phyloP scores from a whole-genome alignment of 2,797 vertebrate genomes.

The Hafferia zeledoni region DNA sequence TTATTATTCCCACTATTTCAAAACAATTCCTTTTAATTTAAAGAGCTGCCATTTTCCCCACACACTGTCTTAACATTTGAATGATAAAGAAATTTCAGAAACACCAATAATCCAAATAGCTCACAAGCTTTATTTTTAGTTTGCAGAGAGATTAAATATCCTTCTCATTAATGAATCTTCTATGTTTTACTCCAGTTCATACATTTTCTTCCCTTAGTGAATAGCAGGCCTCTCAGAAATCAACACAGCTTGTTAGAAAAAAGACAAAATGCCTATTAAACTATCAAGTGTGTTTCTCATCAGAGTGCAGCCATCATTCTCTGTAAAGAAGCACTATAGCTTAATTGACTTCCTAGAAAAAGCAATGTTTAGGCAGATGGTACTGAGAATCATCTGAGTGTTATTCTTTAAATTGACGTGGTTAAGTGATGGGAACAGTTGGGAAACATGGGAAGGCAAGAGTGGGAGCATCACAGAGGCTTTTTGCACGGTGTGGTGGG shows the following conservation, averaged over 20 bases:
- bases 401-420: not conserved
- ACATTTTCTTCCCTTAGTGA: constrained; percentile 21
- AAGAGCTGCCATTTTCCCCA: not conserved
- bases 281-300: constrained; percentile 45
- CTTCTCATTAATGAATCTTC: not conserved
- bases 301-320: not conserved
- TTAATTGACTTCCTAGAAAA: constrained; percentile 50
- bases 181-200: constrained; percentile 14
- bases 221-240: constrained; percentile 39
- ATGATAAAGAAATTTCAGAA: not conserved
- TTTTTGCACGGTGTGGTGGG: fast-evolving
- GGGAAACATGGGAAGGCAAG: not conserved
- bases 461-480: fast-evolving
- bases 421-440: not conserved
- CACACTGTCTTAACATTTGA: not conserved
- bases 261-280: constrained; percentile 63
- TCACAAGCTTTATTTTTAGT: constrained; percentile 32
- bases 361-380: constrained; percentile 46
- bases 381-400: not conserved
- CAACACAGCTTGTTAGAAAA: constrained; percentile 59
- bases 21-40: not conserved
- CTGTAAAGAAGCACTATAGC: not conserved
- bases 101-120: not conserved
- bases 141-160: constrained; percentile 1
- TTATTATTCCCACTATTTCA: not conserved